Evolutionary conservation across 1,140 invertebrate species (phyloP).

Genomic region (Eurosta solidaginis): DNA sequence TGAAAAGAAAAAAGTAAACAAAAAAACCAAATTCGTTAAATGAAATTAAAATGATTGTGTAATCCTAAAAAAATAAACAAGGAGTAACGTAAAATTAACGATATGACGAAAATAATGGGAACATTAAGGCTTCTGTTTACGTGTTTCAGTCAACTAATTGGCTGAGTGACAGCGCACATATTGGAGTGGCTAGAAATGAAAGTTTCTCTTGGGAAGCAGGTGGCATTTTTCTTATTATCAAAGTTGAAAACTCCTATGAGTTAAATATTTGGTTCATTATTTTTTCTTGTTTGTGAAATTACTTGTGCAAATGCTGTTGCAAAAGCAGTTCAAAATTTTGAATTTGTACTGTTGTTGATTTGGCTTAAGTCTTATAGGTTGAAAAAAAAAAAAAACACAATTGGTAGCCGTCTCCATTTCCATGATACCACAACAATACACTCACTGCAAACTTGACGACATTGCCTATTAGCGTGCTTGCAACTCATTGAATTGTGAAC

Average conservation of each 20-base stretch:
- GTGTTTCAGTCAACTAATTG: background rate
- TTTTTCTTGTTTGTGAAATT: no score
- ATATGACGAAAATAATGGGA: background rate
- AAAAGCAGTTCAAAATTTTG: no score
- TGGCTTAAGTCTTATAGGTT: no score
- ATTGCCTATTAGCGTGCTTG: no score
- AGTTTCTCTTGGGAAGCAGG: background rate
- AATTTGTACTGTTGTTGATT: no score
- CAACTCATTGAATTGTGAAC: no score
- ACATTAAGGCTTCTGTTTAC: background rate
- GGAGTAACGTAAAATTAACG: background rate
- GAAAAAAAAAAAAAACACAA: no score
- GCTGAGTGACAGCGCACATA: background rate
- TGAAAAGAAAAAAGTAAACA: background rate
- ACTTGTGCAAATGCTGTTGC: no score
- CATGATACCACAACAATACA: no score
- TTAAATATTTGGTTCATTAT: no score
- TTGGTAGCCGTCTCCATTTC: no score
- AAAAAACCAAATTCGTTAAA: background rate
- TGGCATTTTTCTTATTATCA: background rate
- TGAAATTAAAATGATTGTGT: conserved; percentile 3
- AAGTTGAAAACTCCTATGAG: background rate
- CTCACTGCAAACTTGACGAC: no score
- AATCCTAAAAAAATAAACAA: conserved; percentile 10
- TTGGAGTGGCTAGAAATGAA: background rate